These are phyloP conservation scores for Callimorpha dominula DNA, from an alignment of 2,888 invertebrate genomes.

Conservation along the genomic window DNA sequence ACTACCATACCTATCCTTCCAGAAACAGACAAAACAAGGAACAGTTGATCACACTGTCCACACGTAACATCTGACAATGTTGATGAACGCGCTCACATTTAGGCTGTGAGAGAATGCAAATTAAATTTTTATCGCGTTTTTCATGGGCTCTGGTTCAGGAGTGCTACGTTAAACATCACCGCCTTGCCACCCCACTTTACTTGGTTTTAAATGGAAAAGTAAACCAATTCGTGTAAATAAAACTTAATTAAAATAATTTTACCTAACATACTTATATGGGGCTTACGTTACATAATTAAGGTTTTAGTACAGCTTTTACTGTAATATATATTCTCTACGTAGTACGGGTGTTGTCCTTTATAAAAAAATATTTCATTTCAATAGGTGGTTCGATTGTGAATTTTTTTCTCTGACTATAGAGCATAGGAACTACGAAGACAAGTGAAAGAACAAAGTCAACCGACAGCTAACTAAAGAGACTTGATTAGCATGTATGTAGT, in stretches of 20 bases:
- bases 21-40: background rate
- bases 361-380: too few species aligned
- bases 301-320: constrained; percentile 3
- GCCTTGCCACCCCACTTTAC: constrained; percentile 48
- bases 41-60: background rate
- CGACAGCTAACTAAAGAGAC: too few species aligned
- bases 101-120: background rate
- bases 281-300: constrained; percentile 16
- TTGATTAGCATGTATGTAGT: too few species aligned
- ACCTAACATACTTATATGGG: background rate
- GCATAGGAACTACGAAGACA: too few species aligned
- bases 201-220: constrained; percentile 62
- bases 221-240: constrained; percentile 53
- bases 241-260: constrained; percentile 46
- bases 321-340: too few species aligned
- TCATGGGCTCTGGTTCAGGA: constrained; percentile 46
- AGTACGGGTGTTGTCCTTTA: too few species aligned
- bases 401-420: too few species aligned
- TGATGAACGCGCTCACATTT: background rate
- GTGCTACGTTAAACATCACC: constrained; percentile 50
- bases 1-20: background rate
- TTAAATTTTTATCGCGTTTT: constrained; percentile 27
- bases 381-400: too few species aligned
- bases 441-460: too few species aligned
- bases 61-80: background rate